Conservation (phyloP, 2,113 vertebrate genomes). For the Macrotus californicus region DNA sequence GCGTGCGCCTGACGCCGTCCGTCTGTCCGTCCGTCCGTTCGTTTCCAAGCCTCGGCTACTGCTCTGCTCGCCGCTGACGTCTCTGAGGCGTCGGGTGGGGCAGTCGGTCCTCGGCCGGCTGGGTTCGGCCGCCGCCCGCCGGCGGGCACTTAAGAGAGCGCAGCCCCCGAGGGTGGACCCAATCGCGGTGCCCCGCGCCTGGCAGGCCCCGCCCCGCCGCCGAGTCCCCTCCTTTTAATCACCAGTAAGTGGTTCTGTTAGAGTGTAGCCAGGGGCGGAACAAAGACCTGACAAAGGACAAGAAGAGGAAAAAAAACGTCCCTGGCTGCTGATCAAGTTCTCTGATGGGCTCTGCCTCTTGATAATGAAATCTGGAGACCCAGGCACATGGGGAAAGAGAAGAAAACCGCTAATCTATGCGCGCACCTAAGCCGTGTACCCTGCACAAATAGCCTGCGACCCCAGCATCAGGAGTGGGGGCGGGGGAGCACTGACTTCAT, state of each 20-base stretch:
- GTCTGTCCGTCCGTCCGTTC: background rate
- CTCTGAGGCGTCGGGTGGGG: background rate
- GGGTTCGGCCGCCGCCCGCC: background rate
- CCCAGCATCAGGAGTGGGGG: background rate
- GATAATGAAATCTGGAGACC: constrained; percentile 46
- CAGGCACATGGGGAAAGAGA: background rate
- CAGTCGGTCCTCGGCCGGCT: rapidly evolving
- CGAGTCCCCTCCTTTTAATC: constrained; percentile 54
- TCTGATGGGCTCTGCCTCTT: background rate
- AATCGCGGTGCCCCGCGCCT: background rate
- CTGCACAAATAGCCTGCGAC: background rate
- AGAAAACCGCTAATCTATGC: background rate
- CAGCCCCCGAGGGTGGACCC: background rate
- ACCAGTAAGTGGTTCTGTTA: constrained; percentile 52
- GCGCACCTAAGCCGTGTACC: background rate
- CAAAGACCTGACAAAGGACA: constrained; percentile 62
- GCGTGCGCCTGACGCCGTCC: background rate
- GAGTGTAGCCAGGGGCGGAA: constrained; percentile 53
- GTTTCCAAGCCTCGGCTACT: background rate
- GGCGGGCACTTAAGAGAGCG: background rate
- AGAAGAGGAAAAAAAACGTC: background rate
- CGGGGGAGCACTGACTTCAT: background rate
- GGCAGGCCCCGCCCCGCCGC: constrained; percentile 46
- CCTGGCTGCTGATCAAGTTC: constrained; percentile 29
- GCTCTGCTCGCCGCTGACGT: background rate